phyloP scores from a whole-genome alignment of 1,140 invertebrate genomes.

The Leptestheria dahalacensis region DNA sequence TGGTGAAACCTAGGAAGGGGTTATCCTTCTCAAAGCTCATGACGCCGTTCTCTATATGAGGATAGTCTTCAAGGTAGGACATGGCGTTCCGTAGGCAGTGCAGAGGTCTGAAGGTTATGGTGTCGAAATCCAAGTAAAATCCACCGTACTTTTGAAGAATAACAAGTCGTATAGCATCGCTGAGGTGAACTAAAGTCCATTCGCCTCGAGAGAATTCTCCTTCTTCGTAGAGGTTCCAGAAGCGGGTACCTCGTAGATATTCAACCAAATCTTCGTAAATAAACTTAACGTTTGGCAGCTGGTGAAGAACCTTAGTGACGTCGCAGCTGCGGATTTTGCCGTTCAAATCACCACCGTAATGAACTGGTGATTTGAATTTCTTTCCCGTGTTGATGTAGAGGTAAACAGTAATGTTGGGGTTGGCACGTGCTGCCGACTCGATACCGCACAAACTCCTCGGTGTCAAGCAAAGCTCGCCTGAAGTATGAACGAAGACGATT shows the following conservation, averaged over 20 bases:
- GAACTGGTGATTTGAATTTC: neutral
- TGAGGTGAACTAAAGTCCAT: constrained; percentile 37
- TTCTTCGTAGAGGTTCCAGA: neutral
- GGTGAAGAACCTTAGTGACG: neutral
- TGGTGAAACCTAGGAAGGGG: neutral
- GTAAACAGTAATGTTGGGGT: neutral
- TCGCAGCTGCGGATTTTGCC: neutral
- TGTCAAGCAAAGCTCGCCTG: neutral
- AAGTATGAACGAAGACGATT: constrained; percentile 8
- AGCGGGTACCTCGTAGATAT: neutral
- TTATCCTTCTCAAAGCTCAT: neutral
- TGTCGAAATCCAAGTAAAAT: constrained; percentile 59
- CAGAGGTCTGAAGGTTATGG: constrained; percentile 31
- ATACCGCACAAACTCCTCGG: constrained; percentile 2
- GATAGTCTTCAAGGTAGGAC: constrained; percentile 1
- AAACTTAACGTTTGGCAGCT: neutral
- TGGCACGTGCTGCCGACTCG: constrained; percentile 8
- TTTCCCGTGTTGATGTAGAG: constrained; percentile 1
- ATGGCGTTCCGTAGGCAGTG: neutral
- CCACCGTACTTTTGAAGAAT: constrained; percentile 61
- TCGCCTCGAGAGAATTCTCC: neutral
- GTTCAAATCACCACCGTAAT: too few species aligned
- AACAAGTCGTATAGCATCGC: constrained; percentile 51
- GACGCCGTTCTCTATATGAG: constrained; percentile 5
- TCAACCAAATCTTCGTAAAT: neutral